These are phyloP conservation scores for Archilochus colubris DNA, from an alignment of 2,113 vertebrate species.

Conservation along the genomic window DNA sequence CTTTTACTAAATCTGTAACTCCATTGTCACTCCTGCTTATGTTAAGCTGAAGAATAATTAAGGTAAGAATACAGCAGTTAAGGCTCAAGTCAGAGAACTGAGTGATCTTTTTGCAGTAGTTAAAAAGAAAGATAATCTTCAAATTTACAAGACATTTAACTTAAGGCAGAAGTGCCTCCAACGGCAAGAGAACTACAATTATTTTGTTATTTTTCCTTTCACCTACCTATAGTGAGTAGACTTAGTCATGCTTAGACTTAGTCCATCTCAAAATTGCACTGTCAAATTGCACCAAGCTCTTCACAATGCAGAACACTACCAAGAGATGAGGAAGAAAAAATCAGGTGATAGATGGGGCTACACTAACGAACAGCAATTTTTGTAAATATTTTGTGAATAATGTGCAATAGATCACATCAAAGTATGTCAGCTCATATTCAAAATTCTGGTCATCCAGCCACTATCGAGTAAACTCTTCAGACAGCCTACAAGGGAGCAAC, in stretches of 20 bases:
- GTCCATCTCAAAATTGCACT: background rate
- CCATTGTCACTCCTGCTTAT: background rate
- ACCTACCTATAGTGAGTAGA: background rate
- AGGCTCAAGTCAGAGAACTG: background rate
- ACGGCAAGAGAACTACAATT: background rate
- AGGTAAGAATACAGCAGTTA: background rate
- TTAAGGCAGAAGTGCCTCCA: background rate
- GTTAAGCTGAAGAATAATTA: background rate
- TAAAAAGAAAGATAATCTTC: background rate
- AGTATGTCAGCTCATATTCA: background rate
- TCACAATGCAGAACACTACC: background rate
- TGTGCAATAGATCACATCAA: background rate
- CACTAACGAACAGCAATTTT: background rate
- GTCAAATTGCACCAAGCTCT: background rate
- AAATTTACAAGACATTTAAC: background rate
- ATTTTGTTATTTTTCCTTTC: background rate
- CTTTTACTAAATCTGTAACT: background rate
- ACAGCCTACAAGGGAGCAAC: background rate
- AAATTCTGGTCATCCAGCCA: background rate
- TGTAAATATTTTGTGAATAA: background rate
- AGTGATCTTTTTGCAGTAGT: background rate
- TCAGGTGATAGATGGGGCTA: background rate
- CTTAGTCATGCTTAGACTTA: background rate
- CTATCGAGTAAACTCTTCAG: background rate
- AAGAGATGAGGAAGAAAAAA: background rate